Base-by-base conservation (phyloP, 2,797 vertebrate species). In the Phrynocephalus guinanensis region DNA sequence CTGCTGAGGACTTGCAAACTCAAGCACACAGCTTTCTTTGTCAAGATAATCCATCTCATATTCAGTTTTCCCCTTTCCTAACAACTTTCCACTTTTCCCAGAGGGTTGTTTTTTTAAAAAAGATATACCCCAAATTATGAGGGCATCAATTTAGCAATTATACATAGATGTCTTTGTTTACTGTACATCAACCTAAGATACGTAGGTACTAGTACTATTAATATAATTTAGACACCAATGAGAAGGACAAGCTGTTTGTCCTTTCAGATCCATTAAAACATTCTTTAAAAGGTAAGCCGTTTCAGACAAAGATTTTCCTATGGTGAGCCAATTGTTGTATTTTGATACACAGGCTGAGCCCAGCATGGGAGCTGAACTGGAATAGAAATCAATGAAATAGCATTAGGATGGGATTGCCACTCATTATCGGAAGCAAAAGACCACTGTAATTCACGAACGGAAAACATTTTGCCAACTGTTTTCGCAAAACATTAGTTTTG, bases 361-460 rank as follows among this genome's bases (percentile, higher is more conserved):
- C 95, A 96, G 96, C 95, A 88, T 94, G 96, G 93, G 94, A 92
- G 91, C 93, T 79, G 88, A 85, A 95, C 90, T 91, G 91, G 88
- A 94, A 94, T 89, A 94, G 94, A 96, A 96, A 97, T 96, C 96
- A 95, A 90, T 93, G 94, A 94, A 93, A 93, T 91, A 92, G 87
- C 90, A 94, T 96, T 96, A 93, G 91, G 93, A 95, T 94, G 93
- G 95, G 96, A 93, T 96, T 96, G 95, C 91, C 86, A 79, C 93
- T 95, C 94, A 96, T 95, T 95, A 96, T 95, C 93, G 79, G 93
- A 93, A 94, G 91, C 89, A 93, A 85, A 93, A 91, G 95, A 95
- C 95, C 92, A 91, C 96, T 96, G 90, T 94, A 95, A 96, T 96
- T 96, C 95, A 90, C 86, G 0, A 20, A 89, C 93, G 91, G 90